Base-by-base conservation (phyloP, 2,888 invertebrate genomes). In the Cataglyphis albicans region DNA sequence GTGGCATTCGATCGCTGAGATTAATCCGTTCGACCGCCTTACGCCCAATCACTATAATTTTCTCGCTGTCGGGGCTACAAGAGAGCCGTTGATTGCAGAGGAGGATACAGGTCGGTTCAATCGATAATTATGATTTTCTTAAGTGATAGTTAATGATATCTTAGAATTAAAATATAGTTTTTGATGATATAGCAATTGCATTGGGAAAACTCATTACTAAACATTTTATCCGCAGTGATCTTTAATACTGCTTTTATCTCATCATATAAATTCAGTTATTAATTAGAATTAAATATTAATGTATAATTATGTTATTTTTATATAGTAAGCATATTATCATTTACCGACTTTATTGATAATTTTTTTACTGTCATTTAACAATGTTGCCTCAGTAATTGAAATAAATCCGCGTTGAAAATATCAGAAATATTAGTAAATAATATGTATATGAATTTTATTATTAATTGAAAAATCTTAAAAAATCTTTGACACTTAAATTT, bases 31-130 rank as follows among this genome's bases (percentile, higher is more conserved):
- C 83, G 88, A 85, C 82, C 83, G 74, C 35, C 35, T n/a, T 67
- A 44, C 63, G 48, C 57, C 44, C 67, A 85, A 89, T 88, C 86
- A 85, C 88, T 89, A 68, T 89, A 89, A 89, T 89, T 89, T 89
- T 83, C 89, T 83, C 73, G 82, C 61, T 74, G 81, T 83, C 82
- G 78, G 74, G 25, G 64, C 55, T 65, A 25, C 64, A 52, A 48
- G 72, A 63, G 64, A 44, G 29, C 29, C 74, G 63, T 41, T 84
- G 82, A 61, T 72, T 78, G 59, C 68, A 63, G 57, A 21, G 63
- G 29, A 57, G 63, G 74, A 84, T 35, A 72, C 83, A 80, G 83
- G 82, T 88, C 85, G 87, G 82, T 68, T 75, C 80, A 84, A 83
- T 86, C 59, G 75, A 88, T 85, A 87, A 87, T 82, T 84, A 89